Evolutionary conservation across 1,140 invertebrate genomes (phyloP), one percentile per base, ranked within the genome.

Genomic region (Drosophila bocki): DNA sequence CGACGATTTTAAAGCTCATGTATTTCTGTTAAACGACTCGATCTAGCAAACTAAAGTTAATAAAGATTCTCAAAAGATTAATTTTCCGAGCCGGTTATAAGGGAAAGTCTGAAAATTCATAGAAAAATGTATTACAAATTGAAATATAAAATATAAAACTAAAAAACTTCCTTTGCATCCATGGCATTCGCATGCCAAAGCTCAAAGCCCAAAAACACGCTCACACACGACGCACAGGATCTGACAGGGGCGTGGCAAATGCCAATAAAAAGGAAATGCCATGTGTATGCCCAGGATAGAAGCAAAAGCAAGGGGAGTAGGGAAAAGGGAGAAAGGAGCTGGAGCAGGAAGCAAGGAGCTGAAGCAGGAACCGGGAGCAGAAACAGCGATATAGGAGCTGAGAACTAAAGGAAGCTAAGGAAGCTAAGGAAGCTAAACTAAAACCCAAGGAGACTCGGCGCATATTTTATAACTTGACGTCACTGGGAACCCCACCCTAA

Each of bases 401-500:
- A 17, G 58, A 44, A 65, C 44, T 50, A 39, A 37, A 32, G 67
- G 42, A 41, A 29, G 51, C 42, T 57, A 68, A 32, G 67, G 42
- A 41, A 29, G 51, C 42, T 57, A 68, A 65, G 44, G 61, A 61
- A 77, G 67, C 65, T 71, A 64, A 83, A 83, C 80, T 76, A 80
- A 59, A 64, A 51, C 45, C 42, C 59, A 64, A 37, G 41, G 33
- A 54, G 29, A 32, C 22, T 47, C 32, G 51, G 48, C 84, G 80
- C 84, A 87, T 88, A 87, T 87, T 88, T 87, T 88, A 88, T 72
- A 88, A 67, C 77, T 80, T 88, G 84, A 88, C 83, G 83, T 87
- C 83, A 87, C 77, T 61, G 56, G 67, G 41, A 26, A 26, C 7
- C 45, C 51, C 37, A 41, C 32, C 47, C 37, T 22, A 41, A 35